Evolutionary conservation across 2,888 invertebrate genomes (phyloP), one percentile per base, ranked within the genome.

Genomic region (Acleris sparsana): DNA sequence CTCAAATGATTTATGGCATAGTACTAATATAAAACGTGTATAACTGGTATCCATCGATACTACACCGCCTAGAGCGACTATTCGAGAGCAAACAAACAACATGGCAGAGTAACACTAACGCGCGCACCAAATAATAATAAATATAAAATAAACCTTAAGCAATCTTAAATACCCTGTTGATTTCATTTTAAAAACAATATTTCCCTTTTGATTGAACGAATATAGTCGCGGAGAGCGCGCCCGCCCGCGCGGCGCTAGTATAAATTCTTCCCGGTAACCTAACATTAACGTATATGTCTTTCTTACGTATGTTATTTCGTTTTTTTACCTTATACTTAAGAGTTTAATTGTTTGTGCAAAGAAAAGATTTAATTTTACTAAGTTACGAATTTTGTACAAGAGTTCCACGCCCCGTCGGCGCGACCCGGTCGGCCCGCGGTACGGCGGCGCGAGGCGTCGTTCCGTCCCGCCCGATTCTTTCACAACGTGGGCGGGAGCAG

Each of bases 151-250:
- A 85, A 85, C 85, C 91, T 89, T 89, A 92, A 89, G 89, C 89
- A 87, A 91, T 90, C 88, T 90, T 92, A 90, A 90, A 92, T 92
- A 92, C 92, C 92, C 92, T 92, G 92, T 92, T 91, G 89, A 89
- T 91, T 91, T 88, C 84, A 86, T 87, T 87, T 86, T 80, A 84
- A 80, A 77, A 80, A 66, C 57, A 66, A 66, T 62, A 62, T 48
- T 68, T 68, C 56, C 66, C 60, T 52, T 59, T 63, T 56, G 60
- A 60, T 57, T 43, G 53, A 59, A 60, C 49, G 53, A 62, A 62
- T 53, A 55, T 4, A 9, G 59, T 22, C 48, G 59, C 59, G 60
- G 20, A 5, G 20, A n/a, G 29, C 44, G 25, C 53, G 53, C 56
- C 48, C 9, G 48, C 33, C 80, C 73, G 75, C 81, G 33, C 33